A percentile compares a stretch with the other conserved stretches of the same genome.
These are phyloP conservation scores for Mustela erminea DNA, from an alignment of 2,797 vertebrate genomes.

Conservation along the genomic window DNA sequence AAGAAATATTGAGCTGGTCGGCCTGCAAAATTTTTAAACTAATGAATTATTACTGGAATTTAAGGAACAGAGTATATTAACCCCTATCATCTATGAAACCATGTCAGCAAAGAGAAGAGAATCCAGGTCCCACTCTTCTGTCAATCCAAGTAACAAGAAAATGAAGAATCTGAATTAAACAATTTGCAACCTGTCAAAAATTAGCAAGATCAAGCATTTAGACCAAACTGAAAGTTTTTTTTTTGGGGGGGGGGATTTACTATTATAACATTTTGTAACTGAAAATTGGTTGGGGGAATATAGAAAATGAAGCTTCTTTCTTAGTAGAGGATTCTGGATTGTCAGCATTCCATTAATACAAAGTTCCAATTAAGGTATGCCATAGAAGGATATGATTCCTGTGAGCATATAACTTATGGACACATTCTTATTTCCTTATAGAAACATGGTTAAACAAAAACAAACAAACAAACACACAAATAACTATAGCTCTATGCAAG, in stretches of 20 bases:
- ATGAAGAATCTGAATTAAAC: slow-evolving; percentile 68
- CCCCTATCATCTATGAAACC: not conserved
- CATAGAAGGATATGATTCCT: not conserved
- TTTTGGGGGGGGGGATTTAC: not conserved
- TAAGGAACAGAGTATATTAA: slow-evolving; percentile 44
- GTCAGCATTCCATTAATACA: not conserved
- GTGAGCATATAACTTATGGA: not conserved
- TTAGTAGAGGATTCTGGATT: not conserved
- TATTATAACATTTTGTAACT: slow-evolving; percentile 55
- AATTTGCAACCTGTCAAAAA: slow-evolving; percentile 71
- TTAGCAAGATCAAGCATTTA: slow-evolving; percentile 60
- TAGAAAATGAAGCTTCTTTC: not conserved
- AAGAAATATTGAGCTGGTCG: slow-evolving; percentile 44
- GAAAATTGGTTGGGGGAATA: not conserved
- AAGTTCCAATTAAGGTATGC: not conserved
- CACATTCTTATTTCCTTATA: not conserved
- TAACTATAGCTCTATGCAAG: not conserved
- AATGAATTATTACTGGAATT: slow-evolving; percentile 20
- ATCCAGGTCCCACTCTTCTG: slow-evolving; percentile 9
- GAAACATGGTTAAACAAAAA: not conserved
- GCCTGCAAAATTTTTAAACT: slow-evolving; percentile 31
- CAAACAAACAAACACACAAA: not conserved
- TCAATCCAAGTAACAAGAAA: slow-evolving; percentile 62
- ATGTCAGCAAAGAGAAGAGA: slow-evolving; percentile 66
- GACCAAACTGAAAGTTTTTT: slow-evolving; percentile 34